Percentiles rank a stretch among this genome's conserved stretches.
Conservation (phyloP, 2,888 invertebrate species). For the Petrophora chlorosata region DNA sequence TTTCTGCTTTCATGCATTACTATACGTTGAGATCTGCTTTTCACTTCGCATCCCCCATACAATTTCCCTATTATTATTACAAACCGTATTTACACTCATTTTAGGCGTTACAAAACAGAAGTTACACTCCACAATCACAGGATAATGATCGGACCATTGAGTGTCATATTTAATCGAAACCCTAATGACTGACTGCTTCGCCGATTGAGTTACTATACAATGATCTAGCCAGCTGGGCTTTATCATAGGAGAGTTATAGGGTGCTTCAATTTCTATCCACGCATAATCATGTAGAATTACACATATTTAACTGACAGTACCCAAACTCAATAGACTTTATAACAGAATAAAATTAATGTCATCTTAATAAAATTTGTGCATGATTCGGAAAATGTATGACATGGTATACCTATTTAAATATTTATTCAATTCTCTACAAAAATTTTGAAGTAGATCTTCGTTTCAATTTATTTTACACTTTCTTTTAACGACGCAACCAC, state of each 20-base stretch:
- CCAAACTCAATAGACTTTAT: too few relatives aligned
- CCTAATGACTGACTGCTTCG: not conserved
- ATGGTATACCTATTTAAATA: too few relatives aligned
- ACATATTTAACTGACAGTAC: too few relatives aligned
- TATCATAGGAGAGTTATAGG: slow-evolving; percentile 6
- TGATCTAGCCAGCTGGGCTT: slow-evolving; percentile 6
- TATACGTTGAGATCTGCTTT: not conserved
- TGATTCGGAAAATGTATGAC: too few relatives aligned
- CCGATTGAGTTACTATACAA: not conserved
- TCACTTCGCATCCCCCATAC: not conserved
- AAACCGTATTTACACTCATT: too few relatives aligned
- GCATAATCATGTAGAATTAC: slow-evolving; percentile 17
- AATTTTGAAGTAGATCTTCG: too few relatives aligned
- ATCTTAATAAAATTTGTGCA: too few relatives aligned
- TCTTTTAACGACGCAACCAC: too few relatives aligned
- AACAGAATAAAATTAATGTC: too few relatives aligned
- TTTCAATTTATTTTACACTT: too few relatives aligned
- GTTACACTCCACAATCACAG: slow-evolving; percentile 8
- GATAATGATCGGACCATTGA: slow-evolving; percentile 6
- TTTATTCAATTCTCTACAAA: too few relatives aligned
- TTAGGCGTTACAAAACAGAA: not conserved
- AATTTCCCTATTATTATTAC: not conserved
- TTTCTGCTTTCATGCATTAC: too few relatives aligned
- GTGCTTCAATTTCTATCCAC: slow-evolving; percentile 10
- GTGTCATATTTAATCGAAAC: slow-evolving; percentile 1